A percentile compares a stretch with the other conserved stretches of the same genome.
phyloP scores from a whole-genome alignment of 2,113 vertebrate genomes.

The Chelonoidis abingdonii region DNA sequence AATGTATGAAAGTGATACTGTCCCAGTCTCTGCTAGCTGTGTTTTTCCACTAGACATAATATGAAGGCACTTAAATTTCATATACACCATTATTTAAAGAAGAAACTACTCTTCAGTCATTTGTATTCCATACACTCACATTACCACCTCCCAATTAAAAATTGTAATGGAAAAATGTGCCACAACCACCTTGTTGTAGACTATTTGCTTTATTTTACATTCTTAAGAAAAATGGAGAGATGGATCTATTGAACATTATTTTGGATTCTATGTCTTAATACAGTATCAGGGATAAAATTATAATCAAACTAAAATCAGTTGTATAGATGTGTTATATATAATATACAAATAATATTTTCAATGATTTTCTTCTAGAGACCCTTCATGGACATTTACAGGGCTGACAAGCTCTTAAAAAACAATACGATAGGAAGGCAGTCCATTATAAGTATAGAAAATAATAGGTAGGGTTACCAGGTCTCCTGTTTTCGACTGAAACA shows the following conservation, averaged over 20 bases:
- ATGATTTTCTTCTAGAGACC: constrained; percentile 44
- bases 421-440: not conserved
- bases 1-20: not conserved
- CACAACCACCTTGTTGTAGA: not conserved
- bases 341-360: not conserved
- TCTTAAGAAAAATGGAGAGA: constrained; percentile 6
- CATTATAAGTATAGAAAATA: constrained; percentile 60
- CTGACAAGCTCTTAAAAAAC: constrained; percentile 41
- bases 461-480: not conserved
- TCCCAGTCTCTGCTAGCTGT: not conserved
- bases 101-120: not conserved
- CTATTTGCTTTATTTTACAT: not conserved
- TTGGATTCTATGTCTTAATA: constrained; percentile 7
- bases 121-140: not conserved
- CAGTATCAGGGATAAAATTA: not conserved
- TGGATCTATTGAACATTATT: constrained; percentile 3
- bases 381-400: not conserved
- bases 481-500: too few species aligned
- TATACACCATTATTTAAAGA: not conserved
- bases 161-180: not conserved
- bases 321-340: not conserved
- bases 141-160: not conserved
- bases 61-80: not conserved
- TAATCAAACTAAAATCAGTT: not conserved
- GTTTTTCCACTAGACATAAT: not conserved